These are phyloP conservation scores for Hesperia comma DNA, from an alignment of 2,888 invertebrate genomes.

Conservation along the genomic window DNA sequence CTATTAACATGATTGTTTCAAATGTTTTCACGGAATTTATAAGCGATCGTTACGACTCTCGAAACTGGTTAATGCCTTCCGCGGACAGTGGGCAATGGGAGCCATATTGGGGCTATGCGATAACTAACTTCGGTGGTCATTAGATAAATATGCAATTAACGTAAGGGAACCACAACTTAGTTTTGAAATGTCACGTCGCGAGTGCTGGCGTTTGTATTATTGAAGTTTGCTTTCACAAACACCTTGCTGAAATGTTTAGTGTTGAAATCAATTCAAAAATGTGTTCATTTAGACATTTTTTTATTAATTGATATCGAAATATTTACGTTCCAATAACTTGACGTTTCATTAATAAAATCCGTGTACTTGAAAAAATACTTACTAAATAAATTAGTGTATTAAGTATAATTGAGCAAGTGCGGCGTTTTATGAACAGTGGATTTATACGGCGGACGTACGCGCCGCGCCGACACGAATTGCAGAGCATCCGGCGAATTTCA, in stretches of 20 bases:
- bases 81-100: slow-evolving; percentile 46
- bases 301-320: not conserved
- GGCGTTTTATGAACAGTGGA: slow-evolving; percentile 42
- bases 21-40: slow-evolving; percentile 26
- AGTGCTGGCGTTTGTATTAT: slow-evolving; percentile 35
- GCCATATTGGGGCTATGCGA: slow-evolving; percentile 66
- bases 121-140: slow-evolving; percentile 60
- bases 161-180: slow-evolving; percentile 48
- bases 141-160: slow-evolving; percentile 77
- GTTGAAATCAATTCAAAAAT: slow-evolving; percentile 19
- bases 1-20: slow-evolving; percentile 24
- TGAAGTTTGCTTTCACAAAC: slow-evolving; percentile 10
- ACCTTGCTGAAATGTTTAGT: slow-evolving; percentile 15
- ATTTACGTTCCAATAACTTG: slow-evolving; percentile 11
- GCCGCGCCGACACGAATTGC: slow-evolving; percentile 55
- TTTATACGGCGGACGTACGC: slow-evolving; percentile 47
- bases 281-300: slow-evolving; percentile 11
- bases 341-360: slow-evolving; percentile 9
- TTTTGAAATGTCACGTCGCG: slow-evolving; percentile 42
- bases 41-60: slow-evolving; percentile 57
- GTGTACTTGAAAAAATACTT: not conserved
- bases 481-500: slow-evolving; percentile 69
- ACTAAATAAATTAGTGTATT: slow-evolving; percentile 24
- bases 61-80: slow-evolving; percentile 46
- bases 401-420: slow-evolving; percentile 39